phyloP scores from a whole-genome alignment of 92 coral and sea anemone species.

The Paramuricea clavata region DNA sequence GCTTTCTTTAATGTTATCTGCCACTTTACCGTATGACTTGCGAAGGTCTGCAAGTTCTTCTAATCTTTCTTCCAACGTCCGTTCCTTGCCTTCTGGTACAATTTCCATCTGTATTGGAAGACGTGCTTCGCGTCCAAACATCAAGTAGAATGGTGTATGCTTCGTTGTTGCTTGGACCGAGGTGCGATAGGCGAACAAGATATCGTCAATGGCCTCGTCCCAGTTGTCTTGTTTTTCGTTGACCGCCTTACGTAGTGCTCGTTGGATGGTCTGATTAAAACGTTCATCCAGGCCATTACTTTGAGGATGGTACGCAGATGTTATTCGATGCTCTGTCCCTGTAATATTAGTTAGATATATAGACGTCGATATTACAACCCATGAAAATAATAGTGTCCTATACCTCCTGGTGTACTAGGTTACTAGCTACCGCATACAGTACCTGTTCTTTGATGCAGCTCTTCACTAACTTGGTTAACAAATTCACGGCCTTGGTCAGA shows the following conservation, averaged over 20 bases:
- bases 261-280: constrained; percentile 10
- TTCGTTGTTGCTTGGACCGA: neutral
- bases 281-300: constrained; percentile 18
- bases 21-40: constrained; percentile 28
- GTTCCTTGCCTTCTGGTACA: neutral
- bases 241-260: neutral
- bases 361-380: neutral
- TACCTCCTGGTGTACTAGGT: no score
- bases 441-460: constrained; percentile 44
- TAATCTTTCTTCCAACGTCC: constrained; percentile 14
- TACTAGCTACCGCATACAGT: neutral
- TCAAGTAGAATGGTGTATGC: neutral
- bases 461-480: constrained; percentile 52
- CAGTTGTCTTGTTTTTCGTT: constrained; percentile 47
- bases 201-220: constrained; percentile 43
- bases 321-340: constrained; percentile 39
- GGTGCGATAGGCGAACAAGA: constrained; percentile 54
- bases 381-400: neutral
- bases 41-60: constrained; percentile 23
- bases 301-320: constrained; percentile 34
- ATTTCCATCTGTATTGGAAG: constrained; percentile 43
- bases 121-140: constrained; percentile 13
- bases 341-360: neutral
- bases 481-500: constrained; percentile 38
- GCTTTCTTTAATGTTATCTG: constrained; percentile 21